Conservation (phyloP, 2,888 invertebrate genomes). For the Erebia ligea region DNA sequence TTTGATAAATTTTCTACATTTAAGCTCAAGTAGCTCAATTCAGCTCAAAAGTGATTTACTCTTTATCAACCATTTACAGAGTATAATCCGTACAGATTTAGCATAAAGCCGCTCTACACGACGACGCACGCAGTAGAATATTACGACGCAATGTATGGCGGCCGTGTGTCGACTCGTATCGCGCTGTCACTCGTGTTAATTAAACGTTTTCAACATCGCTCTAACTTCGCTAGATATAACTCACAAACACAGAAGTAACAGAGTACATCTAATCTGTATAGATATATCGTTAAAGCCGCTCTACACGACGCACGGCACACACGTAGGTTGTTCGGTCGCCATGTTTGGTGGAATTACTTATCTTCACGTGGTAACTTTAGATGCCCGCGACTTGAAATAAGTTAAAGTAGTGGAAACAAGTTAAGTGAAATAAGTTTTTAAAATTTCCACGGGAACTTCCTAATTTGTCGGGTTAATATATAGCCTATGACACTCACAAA, state of each 20-base stretch:
- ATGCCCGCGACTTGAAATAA: no score
- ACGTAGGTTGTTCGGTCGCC: neutral
- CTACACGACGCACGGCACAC: neutral
- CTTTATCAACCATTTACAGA: no score
- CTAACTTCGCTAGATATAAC: slow-evolving; percentile 52
- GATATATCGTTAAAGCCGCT: neutral
- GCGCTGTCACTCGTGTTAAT: slow-evolving; percentile 80
- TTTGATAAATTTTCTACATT: no score
- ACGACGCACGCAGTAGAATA: slow-evolving; percentile 29
- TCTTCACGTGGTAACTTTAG: no score
- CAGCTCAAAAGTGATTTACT: no score
- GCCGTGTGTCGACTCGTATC: slow-evolving; percentile 59
- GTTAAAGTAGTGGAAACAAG: no score
- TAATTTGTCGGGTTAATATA: no score
- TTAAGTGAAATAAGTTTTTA: no score
- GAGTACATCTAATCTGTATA: no score
- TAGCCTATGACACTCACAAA: no score
- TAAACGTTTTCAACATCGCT: slow-evolving; percentile 65
- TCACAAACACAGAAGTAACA: neutral
- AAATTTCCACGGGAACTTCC: no score
- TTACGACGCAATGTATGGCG: slow-evolving; percentile 46
- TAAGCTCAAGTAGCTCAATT: no score
- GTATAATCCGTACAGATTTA: slow-evolving; percentile 28
- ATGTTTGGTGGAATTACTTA: neutral
- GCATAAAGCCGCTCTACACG: slow-evolving; percentile 30